Evolutionary conservation across 2,797 vertebrate genomes (phyloP).

Genomic region (Rousettus madagascariensis): DNA sequence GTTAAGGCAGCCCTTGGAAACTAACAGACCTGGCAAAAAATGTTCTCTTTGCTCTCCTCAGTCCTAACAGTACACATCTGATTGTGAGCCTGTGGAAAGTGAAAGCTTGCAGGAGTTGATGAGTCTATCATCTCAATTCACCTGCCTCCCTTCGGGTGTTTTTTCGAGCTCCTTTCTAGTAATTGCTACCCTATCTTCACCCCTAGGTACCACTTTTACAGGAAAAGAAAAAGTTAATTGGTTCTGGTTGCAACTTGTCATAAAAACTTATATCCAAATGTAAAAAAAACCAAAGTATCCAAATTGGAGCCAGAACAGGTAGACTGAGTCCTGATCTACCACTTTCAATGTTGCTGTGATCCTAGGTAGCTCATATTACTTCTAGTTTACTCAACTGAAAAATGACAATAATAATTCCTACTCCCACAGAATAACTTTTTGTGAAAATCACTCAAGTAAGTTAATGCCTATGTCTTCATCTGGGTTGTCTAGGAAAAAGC

Average conservation of each 20-base stretch:
- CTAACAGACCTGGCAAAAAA: fast-evolving
- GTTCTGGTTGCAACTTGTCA: not conserved
- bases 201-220: not conserved
- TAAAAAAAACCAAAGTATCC: not conserved
- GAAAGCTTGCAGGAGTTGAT: not conserved
- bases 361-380: not conserved
- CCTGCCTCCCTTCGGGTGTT: not conserved
- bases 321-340: not conserved
- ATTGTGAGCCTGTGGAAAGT: not conserved
- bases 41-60: not conserved
- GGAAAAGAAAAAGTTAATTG: not conserved
- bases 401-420: not conserved
- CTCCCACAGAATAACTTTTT: not conserved
- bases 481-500: not conserved
- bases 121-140: not conserved
- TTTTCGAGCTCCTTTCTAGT: not conserved
- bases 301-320: not conserved
- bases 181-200: not conserved
- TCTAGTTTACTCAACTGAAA: not conserved
- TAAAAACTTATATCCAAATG: not conserved
- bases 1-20: not conserved
- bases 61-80: not conserved
- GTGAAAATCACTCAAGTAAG: not conserved
- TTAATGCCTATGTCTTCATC: not conserved
- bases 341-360: not conserved